A percentile compares a stretch with the other conserved stretches of the same genome.
phyloP scores from a whole-genome alignment of 2,113 vertebrate species.

The Amphiprion percula region DNA sequence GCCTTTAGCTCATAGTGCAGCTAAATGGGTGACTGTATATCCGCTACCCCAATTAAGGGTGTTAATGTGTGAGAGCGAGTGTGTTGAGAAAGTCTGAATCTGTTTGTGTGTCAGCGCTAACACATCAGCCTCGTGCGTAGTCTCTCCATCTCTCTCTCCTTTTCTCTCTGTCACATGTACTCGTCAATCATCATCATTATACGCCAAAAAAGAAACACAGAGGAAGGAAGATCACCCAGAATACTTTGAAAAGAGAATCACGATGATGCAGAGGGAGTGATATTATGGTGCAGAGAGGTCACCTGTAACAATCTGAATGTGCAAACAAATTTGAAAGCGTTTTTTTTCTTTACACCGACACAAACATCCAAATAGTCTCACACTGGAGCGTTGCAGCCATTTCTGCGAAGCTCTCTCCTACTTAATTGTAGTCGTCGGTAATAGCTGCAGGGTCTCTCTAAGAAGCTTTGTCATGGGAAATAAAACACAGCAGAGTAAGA shows the following conservation, averaged over 20 bases:
- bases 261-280: neutral
- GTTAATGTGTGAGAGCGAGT: conserved; percentile 72
- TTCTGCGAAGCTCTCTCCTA: conserved; percentile 54
- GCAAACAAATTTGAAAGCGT: neutral
- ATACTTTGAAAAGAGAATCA: conserved; percentile 5
- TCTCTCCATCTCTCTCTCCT: conserved; percentile 1
- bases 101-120: conserved; percentile 26
- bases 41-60: conserved; percentile 74
- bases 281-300: conserved; percentile 14
- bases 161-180: conserved; percentile 28
- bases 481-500: conserved; percentile 68
- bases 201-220: conserved; percentile 4
- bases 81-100: conserved; percentile 54
- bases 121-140: conserved; percentile 32
- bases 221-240: conserved; percentile 5
- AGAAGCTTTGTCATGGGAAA: conserved; percentile 73
- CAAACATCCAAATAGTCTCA: neutral
- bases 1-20: conserved; percentile 71
- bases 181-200: conserved; percentile 42
- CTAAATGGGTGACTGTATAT: conserved; percentile 78
- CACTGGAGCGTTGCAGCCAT: conserved; percentile 23
- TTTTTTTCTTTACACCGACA: neutral
- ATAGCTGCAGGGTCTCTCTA: conserved; percentile 58
- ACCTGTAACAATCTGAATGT: conserved; percentile 5
- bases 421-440: conserved; percentile 59